Percentiles rank a stretch among this genome's conserved stretches.
These are phyloP conservation scores for Garra rufa DNA, from an alignment of 2,113 vertebrate species.

Conservation along the genomic window DNA sequence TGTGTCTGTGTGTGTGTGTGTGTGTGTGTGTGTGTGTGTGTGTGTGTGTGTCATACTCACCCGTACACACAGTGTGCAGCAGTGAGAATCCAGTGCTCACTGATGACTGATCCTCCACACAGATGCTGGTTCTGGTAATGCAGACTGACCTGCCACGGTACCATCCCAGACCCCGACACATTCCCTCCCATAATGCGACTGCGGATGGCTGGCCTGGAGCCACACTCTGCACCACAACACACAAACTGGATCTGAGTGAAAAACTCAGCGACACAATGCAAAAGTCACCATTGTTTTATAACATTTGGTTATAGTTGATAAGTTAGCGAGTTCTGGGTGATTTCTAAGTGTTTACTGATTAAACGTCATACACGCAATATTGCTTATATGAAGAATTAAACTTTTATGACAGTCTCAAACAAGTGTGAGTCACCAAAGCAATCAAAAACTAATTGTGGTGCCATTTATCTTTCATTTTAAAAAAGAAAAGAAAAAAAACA, in stretches of 20 bases:
- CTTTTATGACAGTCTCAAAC: not conserved
- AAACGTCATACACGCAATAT: not conserved
- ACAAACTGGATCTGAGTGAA: not conserved
- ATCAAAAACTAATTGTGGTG: too few species aligned
- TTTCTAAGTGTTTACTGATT: not conserved
- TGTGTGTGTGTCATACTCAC: constrained; percentile 34
- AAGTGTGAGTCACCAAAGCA: too few species aligned
- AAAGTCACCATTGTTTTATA: not conserved
- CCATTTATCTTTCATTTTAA: too few species aligned
- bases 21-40: not conserved
- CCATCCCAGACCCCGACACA: constrained; percentile 69
- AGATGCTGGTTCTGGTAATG: constrained; percentile 83
- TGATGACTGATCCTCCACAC: constrained; percentile 84
- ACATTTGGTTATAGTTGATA: too few species aligned
- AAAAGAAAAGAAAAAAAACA: not conserved
- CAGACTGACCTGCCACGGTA: constrained; percentile 89
- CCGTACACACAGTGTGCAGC: constrained; percentile 81
- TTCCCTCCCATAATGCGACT: constrained; percentile 83
- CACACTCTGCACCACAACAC: constrained; percentile 69
- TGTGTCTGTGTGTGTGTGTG: not conserved
- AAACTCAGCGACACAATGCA: not conserved
- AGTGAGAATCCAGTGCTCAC: constrained; percentile 81
- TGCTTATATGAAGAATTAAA: not conserved
- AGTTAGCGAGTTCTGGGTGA: not conserved
- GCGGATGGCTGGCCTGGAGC: constrained; percentile 68